Base-by-base conservation (phyloP, 2,113 vertebrate species). In the Paratilapia polleni region DNA sequence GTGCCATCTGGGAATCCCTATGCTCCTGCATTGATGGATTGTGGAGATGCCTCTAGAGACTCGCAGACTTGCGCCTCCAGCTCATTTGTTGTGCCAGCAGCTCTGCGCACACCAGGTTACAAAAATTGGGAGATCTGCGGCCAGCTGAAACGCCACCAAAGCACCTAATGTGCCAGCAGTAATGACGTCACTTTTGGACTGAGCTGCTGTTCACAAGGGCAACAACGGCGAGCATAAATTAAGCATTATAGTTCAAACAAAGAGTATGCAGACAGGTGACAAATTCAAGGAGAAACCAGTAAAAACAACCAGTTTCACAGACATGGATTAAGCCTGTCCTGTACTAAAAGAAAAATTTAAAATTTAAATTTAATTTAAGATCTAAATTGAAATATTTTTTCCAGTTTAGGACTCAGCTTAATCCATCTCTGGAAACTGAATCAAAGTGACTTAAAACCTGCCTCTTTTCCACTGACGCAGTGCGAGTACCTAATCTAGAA, bases 61-160 rank as follows among this genome's bases (percentile, higher is more conserved):
- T 73, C 47, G 34, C 68, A 73, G 68, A 73, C 68, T 73, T 73
- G 26, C 54, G 68, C 47, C 68, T 73, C 47, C 47, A 73, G 68
- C 68, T 73, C 68, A 73, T 73, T 73, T 73, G 68, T 54, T 73
- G 47, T 73, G 47, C 68, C 68, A 73, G 26, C 26, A 31, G 47
- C 26, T n/a, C 68, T 73, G 26, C 68, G 54, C 68, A 73, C 26
- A 73, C 68, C 47, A 54, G 68, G 68, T 73, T 54, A 73, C 68
- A 73, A 73, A 73, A 73, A 73, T 54, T 73, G 26, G 26, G 68
- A 54, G 19, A 19, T 28, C 68, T 73, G 68, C 19, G 31, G 47
- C 68, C 68, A 73, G 68, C 68, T 73, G 68, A 73, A 73, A 73
- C 68, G 49, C 26, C 11, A 73, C 43, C 47, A 73, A 73, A 73